Conservation (phyloP, 2,797 vertebrate genomes). For the Buphagus erythrorhynchus region DNA sequence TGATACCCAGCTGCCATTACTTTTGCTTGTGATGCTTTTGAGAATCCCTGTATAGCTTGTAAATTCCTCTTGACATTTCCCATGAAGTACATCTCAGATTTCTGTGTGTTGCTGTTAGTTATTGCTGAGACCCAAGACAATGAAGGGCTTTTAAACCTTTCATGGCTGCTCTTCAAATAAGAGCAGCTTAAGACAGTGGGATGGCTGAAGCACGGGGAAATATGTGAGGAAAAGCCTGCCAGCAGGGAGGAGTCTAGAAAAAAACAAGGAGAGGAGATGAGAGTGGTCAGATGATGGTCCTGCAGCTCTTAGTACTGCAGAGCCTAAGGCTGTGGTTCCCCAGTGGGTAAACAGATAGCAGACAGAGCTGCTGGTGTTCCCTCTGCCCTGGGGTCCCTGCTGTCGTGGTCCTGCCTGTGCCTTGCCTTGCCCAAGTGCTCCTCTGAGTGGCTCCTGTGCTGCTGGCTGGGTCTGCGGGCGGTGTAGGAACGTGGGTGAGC, state of each 20-base stretch:
- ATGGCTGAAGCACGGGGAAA: not conserved
- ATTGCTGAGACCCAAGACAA: not conserved
- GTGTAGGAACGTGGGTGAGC: not conserved
- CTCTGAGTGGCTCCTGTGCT: not conserved
- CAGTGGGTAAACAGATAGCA: not conserved
- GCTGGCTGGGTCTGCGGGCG: not conserved
- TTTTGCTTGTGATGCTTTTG: constrained; percentile 1
- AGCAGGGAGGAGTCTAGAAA: not conserved
- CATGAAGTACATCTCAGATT: not conserved
- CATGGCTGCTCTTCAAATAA: not conserved
- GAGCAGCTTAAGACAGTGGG: not conserved
- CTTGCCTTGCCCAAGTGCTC: not conserved
- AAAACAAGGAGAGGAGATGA: not conserved
- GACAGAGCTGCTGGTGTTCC: not conserved
- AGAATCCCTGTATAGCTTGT: not conserved
- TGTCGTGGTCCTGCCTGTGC: not conserved
- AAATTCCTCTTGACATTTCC: not conserved
- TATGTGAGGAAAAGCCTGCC: not conserved
- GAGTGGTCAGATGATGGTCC: not conserved
- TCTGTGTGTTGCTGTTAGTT: not conserved
- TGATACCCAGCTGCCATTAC: not conserved
- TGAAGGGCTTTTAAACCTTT: not conserved
- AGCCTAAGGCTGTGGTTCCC: not conserved
- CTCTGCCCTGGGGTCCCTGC: not conserved
- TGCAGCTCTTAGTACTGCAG: not conserved